Evolutionary conservation across 2,797 vertebrate species (phyloP).

Genomic region (Oryzias dopingdopingensis): DNA sequence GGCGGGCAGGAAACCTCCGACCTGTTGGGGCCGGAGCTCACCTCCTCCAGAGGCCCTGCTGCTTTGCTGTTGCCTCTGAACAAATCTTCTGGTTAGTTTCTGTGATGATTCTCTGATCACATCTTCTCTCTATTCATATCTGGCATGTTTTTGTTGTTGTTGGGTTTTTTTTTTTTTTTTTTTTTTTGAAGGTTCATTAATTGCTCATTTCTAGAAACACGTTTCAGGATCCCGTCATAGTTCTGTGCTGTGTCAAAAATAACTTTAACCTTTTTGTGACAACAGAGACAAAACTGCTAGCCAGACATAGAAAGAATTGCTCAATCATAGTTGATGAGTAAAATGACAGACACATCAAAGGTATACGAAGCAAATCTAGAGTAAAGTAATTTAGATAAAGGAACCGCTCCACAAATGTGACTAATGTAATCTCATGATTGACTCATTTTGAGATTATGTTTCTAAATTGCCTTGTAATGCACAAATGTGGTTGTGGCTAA

Average conservation of each 20-base stretch:
- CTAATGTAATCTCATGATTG: conserved; percentile 14
- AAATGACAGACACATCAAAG: background rate
- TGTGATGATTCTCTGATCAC: background rate
- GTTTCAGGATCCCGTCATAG: conserved; percentile 1
- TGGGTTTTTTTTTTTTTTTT: background rate
- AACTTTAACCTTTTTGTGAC: background rate
- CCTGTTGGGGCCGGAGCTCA: conserved; percentile 89
- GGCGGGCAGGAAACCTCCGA: conserved; percentile 84
- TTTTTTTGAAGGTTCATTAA: background rate
- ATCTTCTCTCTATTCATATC: too few relatives aligned
- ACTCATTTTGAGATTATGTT: conserved; percentile 39
- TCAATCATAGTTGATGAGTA: conserved; percentile 1
- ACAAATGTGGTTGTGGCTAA: conserved; percentile 23
- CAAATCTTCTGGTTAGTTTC: conserved; percentile 83
- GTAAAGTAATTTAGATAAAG: conserved; percentile 1
- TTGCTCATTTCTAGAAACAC: conserved; percentile 1
- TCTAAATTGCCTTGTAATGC: conserved; percentile 35
- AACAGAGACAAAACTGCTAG: conserved; percentile 9
- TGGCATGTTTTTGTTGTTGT: background rate
- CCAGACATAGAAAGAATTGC: background rate
- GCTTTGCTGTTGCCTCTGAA: conserved; percentile 88
- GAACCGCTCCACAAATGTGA: background rate
- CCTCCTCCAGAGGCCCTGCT: conserved; percentile 79
- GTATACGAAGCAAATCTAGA: background rate
- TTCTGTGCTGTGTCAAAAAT: conserved; percentile 10